Base-by-base conservation (phyloP, 2,888 invertebrate species). In the Oligia fasciuncula region DNA sequence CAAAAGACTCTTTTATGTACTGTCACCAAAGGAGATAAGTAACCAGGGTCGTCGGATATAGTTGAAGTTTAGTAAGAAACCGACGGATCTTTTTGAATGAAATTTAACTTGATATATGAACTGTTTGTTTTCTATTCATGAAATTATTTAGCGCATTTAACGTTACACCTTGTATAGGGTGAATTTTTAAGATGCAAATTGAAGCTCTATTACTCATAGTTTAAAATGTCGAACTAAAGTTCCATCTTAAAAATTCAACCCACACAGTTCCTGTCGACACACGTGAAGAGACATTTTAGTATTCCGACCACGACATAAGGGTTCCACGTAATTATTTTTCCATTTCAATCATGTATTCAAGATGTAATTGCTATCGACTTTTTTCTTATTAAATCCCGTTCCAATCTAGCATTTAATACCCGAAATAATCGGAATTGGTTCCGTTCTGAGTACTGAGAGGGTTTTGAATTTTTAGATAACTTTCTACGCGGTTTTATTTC, bases 331-430 rank as follows among this genome's bases (percentile, higher is more conserved):
- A 73, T 78, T 29, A 6, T 72, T 35, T 70, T 78, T 54, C 6
- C 23, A 68, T 46, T 82, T 77, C 46, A 78, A 77, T 74, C 77
- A 71, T 46, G 40, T 62, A 23, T 74, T 71, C 51, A 29, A 63
- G 23, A 65, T 23, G 73, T 83, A 77, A 84, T 80, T 81, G 77
- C 57, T 68, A 66, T 84, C 71, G 65, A 81, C 19, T 40, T 84
- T 84, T 80, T 54, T 62, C 77, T 80, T 80, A 84, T 80, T 84
- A 51, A 81, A 84, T 84, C 11, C 14, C 51, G n/a, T 74, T 65
- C 29, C 68, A 77, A 77, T 84, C 73, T 66, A 66, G 29, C 51
- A 60, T 40, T 72, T 66, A 72, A 77, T 81, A 66, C 29, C 43
- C 63, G 54, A 84, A 74, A 84, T 84, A 83, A 84, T 80, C 51